Evolutionary conservation across 2,888 invertebrate genomes (phyloP).

Genomic region (Autographa gamma): DNA sequence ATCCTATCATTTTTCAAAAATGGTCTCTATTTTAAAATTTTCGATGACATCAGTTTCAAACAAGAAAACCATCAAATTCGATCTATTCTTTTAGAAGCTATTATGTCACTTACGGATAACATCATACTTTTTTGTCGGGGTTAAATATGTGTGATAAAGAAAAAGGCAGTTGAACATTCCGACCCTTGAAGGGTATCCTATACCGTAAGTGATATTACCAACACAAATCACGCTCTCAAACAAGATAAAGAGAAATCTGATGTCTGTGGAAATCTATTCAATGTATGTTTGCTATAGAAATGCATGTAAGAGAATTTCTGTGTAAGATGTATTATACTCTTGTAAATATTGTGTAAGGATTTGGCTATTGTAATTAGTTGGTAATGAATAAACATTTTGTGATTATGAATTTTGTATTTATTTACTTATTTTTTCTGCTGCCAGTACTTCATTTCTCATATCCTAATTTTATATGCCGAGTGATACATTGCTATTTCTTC

Average conservation of each 20-base stretch:
- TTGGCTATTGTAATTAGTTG: conserved; percentile 54
- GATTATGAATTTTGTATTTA: conserved; percentile 8
- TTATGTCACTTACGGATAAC: not conserved
- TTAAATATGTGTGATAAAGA: not conserved
- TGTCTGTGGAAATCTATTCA: conserved; percentile 41
- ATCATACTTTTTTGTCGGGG: not conserved
- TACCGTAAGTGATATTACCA: conserved; percentile 20
- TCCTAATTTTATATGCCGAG: no score
- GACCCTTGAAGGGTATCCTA: conserved; percentile 8
- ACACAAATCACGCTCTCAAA: conserved; percentile 41
- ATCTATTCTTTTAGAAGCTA: not conserved
- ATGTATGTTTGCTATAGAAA: conserved; percentile 30
- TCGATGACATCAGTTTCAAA: not conserved
- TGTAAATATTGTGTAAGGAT: conserved; percentile 56
- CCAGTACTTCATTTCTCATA: not conserved
- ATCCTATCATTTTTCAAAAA: no score
- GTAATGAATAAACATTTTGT: conserved; percentile 41
- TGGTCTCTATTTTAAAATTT: no score
- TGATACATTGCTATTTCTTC: not conserved
- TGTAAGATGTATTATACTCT: conserved; percentile 47
- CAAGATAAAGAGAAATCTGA: conserved; percentile 25
- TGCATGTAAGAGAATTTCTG: conserved; percentile 22
- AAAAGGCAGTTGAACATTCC: not conserved
- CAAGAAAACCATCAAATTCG: not conserved
- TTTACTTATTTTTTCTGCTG: conserved; percentile 2